These are phyloP conservation scores for Gyps fulvus DNA, from an alignment of 2,113 vertebrate genomes.

Conservation along the genomic window DNA sequence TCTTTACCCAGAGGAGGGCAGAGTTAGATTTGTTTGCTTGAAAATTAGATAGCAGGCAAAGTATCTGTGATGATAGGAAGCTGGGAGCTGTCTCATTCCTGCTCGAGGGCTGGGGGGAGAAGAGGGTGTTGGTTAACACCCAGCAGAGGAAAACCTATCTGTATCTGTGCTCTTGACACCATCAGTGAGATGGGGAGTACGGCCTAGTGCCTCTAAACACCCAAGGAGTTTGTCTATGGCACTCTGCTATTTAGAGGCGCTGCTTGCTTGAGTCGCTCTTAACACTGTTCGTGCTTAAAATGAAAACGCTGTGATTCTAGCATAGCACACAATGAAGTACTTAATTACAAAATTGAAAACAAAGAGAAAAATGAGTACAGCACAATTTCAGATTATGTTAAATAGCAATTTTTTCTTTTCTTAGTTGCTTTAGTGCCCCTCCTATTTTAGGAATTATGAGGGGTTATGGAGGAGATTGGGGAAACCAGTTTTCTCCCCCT, in stretches of 20 bases:
- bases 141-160: neutral
- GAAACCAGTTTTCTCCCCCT: neutral
- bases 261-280: neutral
- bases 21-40: neutral
- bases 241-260: neutral
- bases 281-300: neutral
- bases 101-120: neutral
- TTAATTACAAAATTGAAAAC: neutral
- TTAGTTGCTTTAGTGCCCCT: neutral
- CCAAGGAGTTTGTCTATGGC: neutral
- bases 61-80: neutral
- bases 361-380: neutral
- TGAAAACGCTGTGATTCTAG: neutral
- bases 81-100: neutral
- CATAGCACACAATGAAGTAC: neutral
- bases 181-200: neutral
- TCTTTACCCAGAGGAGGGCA: neutral
- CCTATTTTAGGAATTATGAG: neutral
- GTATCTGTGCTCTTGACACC: neutral
- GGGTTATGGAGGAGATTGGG: neutral
- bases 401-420: neutral
- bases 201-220: neutral
- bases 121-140: neutral
- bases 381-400: neutral
- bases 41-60: neutral